Conservation (phyloP, 1,140 invertebrate genomes). For the Neodiprion fabricii region DNA sequence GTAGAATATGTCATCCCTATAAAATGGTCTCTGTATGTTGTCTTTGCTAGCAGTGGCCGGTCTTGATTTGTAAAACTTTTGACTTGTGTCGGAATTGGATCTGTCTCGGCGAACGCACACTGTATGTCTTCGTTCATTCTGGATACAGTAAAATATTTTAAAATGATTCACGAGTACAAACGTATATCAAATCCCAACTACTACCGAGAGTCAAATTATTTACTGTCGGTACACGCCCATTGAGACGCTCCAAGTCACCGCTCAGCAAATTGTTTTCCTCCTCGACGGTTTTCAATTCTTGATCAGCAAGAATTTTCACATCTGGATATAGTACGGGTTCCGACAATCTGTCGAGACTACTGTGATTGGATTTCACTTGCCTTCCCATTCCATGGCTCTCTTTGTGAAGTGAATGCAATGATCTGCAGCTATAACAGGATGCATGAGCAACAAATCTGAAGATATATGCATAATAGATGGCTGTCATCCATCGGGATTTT, state of each 20-base stretch:
- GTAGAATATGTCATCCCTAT: conserved; percentile 90
- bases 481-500: conserved; percentile 12
- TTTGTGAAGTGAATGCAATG: conserved; percentile 53
- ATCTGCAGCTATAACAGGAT: conserved; percentile 38
- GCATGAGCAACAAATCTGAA: conserved; percentile 6
- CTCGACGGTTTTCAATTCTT: conserved; percentile 49
- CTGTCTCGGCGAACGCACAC: conserved; percentile 62
- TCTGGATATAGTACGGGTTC: conserved; percentile 52
- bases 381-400: conserved; percentile 34
- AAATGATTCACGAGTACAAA: no score
- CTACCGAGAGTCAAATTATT: conserved; percentile 9
- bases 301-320: conserved; percentile 41
- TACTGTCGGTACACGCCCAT: conserved; percentile 53
- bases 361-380: conserved; percentile 44
- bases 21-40: conserved; percentile 73
- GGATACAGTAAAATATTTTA: conserved; percentile 18
- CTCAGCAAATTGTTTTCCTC: conserved; percentile 56
- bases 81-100: conserved; percentile 55
- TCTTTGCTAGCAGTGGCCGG: conserved; percentile 50
- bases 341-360: conserved; percentile 52
- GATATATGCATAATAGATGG: conserved; percentile 10
- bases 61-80: conserved; percentile 52
- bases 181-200: no score
- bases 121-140: conserved; percentile 67
- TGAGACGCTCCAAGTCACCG: conserved; percentile 51